A percentile compares a stretch with the other conserved stretches of the same genome.
These are phyloP conservation scores for Polyploca ridens DNA, from an alignment of 2,888 invertebrate genomes.

Conservation along the genomic window DNA sequence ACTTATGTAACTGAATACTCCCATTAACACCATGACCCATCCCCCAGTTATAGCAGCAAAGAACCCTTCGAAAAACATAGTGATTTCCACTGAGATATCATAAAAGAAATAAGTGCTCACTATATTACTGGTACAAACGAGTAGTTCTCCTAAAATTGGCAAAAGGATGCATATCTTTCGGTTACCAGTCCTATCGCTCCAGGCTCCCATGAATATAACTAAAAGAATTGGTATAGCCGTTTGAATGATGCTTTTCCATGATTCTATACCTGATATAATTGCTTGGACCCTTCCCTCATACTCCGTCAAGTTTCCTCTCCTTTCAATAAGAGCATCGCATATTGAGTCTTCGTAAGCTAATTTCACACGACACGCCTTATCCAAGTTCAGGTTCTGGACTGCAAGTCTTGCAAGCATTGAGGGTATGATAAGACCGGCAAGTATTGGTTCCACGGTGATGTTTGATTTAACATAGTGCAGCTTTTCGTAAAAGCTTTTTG, in stretches of 20 bases:
- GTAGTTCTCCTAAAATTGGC: constrained; percentile 81
- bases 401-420: constrained; percentile 88
- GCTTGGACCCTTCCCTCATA: constrained; percentile 86
- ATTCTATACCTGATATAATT: constrained; percentile 80
- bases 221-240: constrained; percentile 82
- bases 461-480: constrained; percentile 81
- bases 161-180: constrained; percentile 84
- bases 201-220: constrained; percentile 85
- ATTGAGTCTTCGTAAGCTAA: constrained; percentile 60
- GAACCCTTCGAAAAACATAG: constrained; percentile 80
- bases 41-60: constrained; percentile 83
- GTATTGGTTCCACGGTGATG: constrained; percentile 89
- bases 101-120: constrained; percentile 82
- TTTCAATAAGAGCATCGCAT: constrained; percentile 64
- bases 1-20: constrained; percentile 86
- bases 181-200: constrained; percentile 85
- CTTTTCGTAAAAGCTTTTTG: constrained; percentile 81
- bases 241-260: constrained; percentile 84
- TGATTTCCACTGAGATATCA: constrained; percentile 80
- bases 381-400: constrained; percentile 77
- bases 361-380: constrained; percentile 73
- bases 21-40: constrained; percentile 81
- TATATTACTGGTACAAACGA: constrained; percentile 76
- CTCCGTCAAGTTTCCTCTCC: constrained; percentile 78
- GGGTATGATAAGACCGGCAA: constrained; percentile 88